Evolutionary conservation across 2,888 invertebrate genomes (phyloP), one percentile per base, ranked within the genome.

Genomic region (Drosophila sordidapex): DNA sequence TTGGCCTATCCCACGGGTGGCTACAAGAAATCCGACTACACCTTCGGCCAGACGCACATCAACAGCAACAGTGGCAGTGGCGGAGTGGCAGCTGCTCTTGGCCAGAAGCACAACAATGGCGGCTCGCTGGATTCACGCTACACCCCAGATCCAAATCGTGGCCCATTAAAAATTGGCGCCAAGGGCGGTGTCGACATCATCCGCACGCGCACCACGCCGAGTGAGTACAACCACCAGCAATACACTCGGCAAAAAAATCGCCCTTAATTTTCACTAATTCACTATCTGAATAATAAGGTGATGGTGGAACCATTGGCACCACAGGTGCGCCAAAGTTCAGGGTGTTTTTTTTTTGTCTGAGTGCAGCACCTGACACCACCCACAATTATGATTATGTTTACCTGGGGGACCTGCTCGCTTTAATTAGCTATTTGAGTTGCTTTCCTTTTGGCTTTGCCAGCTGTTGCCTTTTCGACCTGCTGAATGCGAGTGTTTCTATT

Each of bases 111-210:
- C 75, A 93, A 93, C 67, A 93, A 93, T 89, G 93, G 93, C 53
- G 93, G 93, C 36, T 93, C 93, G 21, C 77, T 93, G 80, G 94
- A 94, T 89, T 95, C 96, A 71, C 94, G 97, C 77, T 97, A 97
- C 91, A 96, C 96, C 2, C 96, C 96, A 68, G 97, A 97, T 93
- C 97, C 96, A 29, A 96, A 96, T 94, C 96, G 96, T 85, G 94
- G 96, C 91, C 93, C 92, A 57, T 82, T 93, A 54, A 93, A 93
- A 83, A 93, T 93, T 76, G 94, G 94, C 92, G 94, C 94, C 93
- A 94, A 94, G 94, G 94, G 95, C 53, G 95, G 96, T 43, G 96
- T 95, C 49, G 97, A 97, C 92, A 96, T 97, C 86, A 97, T 97
- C 90, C 94, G 97, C 83, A 95, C 96, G 64, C 94, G 95, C 85